A percentile compares a stretch with the other conserved stretches of the same genome.
phyloP scores from a whole-genome alignment of 2,113 vertebrate genomes.

The Trematomus loennbergii region DNA sequence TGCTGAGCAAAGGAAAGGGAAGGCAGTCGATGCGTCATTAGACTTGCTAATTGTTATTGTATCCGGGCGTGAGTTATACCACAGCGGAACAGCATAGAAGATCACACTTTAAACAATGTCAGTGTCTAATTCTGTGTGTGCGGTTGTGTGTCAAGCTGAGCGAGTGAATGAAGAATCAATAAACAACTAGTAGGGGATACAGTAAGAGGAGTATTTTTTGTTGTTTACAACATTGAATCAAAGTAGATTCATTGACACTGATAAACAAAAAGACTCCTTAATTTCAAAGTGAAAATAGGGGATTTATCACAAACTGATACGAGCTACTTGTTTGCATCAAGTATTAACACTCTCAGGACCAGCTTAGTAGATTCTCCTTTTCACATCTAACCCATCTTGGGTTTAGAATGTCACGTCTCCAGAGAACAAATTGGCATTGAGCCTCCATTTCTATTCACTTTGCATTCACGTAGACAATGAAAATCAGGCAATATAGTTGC shows the following conservation, averaged over 20 bases:
- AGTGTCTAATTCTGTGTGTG: background rate
- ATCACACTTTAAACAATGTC: background rate
- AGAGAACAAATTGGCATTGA: too few species aligned
- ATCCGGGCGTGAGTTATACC: constrained; percentile 12
- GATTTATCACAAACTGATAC: background rate
- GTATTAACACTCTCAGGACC: background rate
- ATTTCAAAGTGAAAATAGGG: background rate
- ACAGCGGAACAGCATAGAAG: background rate
- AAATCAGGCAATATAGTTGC: too few species aligned
- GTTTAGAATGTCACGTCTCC: too few species aligned
- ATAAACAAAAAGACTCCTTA: background rate
- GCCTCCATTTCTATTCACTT: too few species aligned
- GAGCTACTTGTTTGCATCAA: background rate
- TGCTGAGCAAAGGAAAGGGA: constrained; percentile 38
- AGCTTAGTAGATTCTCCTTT: background rate
- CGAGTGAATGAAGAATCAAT: background rate
- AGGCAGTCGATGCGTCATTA: constrained; percentile 48
- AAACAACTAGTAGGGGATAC: background rate
- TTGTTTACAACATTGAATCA: background rate
- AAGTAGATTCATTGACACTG: background rate
- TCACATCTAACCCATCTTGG: too few species aligned
- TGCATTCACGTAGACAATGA: too few species aligned
- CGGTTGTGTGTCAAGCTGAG: background rate
- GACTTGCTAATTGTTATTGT: constrained; percentile 66
- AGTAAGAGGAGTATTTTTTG: background rate